phyloP scores from a whole-genome alignment of 2,113 vertebrate species.

The Peromyscus californicus region DNA sequence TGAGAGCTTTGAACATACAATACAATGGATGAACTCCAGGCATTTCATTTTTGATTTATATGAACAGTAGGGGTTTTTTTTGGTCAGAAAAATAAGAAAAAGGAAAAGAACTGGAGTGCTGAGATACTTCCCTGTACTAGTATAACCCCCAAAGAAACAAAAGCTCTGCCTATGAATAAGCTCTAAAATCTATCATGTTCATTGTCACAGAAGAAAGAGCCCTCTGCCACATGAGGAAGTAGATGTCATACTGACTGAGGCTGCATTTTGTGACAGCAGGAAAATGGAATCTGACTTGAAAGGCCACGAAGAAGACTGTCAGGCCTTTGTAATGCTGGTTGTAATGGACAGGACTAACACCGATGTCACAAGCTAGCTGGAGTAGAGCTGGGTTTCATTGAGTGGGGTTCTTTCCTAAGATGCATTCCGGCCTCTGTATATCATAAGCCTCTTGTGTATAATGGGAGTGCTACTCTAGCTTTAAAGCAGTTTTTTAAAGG shows the following conservation, averaged over 20 bases:
- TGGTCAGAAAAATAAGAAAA: slow-evolving; percentile 62
- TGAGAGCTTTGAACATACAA: slow-evolving; percentile 49
- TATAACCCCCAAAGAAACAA: slow-evolving; percentile 57
- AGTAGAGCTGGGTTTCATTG: slow-evolving; percentile 35
- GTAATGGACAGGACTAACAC: neutral
- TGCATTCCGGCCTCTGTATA: slow-evolving; percentile 41
- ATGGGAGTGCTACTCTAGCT: neutral
- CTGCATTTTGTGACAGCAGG: slow-evolving; percentile 63
- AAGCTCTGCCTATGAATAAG: slow-evolving; percentile 59
- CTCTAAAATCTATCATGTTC: slow-evolving; percentile 68
- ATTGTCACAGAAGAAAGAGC: slow-evolving; percentile 58
- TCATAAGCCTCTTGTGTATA: slow-evolving; percentile 27
- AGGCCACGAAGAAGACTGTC: slow-evolving; percentile 41
- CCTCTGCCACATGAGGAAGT: slow-evolving; percentile 63
- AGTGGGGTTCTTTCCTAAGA: slow-evolving; percentile 46
- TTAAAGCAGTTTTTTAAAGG: slow-evolving; percentile 34
- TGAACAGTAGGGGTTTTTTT: slow-evolving; percentile 22
- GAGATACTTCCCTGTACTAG: slow-evolving; percentile 47
- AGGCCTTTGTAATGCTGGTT: slow-evolving; percentile 59
- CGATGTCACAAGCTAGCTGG: slow-evolving; percentile 44
- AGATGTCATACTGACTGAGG: slow-evolving; percentile 54
- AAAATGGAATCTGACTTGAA: slow-evolving; percentile 67
- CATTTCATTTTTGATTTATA: slow-evolving; percentile 70
- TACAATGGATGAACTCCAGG: slow-evolving; percentile 24
- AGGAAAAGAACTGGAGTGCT: slow-evolving; percentile 5